Evolutionary conservation across 2,113 vertebrate genomes (phyloP), one percentile per base, ranked within the genome.

Genomic region (Rhinogobius similis): DNA sequence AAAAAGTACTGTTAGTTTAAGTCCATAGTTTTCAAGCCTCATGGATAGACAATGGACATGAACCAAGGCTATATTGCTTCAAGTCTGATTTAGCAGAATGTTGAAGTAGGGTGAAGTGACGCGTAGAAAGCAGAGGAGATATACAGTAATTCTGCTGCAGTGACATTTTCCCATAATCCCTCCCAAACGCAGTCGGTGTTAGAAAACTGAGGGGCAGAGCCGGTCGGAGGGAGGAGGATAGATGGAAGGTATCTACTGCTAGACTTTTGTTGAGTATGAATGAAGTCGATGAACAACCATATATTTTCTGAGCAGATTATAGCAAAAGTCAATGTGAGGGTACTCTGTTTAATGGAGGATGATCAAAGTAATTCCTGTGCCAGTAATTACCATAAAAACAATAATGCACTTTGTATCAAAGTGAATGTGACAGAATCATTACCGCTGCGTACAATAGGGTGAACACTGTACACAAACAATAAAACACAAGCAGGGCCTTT

Each of bases 91-190:
- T 32, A 39, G 58, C 68, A 70, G 68, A 61, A 68, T 82, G 75
- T 48, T 1, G 63, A 74, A 70, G 69, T 64, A 67, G 72, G 72
- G 69, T 66, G 71, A 81, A 77, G 68, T 68, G 77, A 82, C 65
- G 76, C 55, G 27, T 61, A 62, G 68, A 50, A 67, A 71, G 48
- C 56, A 73, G 58, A 74, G 59, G 55, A 81, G 70, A 88, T 78
- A 88, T 80, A 89, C 81, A 78, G 81, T 83, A 79, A 86, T 88
- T 89, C 82, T 82, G 89, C 88, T 89, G 85, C 75, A 78, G 79
- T 86, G 84, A 89, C 82, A 90, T 82, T 88, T 91, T 89, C 82
- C 66, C 64, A 77, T 91, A 91, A 92, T 91, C 90, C 81, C 63
- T 73, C 70, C 61, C 74, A 82, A 89, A 85, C 75, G 75, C 78